Conservation (phyloP, 92 coral and sea anemone species). For the Pocillopora grandis region DNA sequence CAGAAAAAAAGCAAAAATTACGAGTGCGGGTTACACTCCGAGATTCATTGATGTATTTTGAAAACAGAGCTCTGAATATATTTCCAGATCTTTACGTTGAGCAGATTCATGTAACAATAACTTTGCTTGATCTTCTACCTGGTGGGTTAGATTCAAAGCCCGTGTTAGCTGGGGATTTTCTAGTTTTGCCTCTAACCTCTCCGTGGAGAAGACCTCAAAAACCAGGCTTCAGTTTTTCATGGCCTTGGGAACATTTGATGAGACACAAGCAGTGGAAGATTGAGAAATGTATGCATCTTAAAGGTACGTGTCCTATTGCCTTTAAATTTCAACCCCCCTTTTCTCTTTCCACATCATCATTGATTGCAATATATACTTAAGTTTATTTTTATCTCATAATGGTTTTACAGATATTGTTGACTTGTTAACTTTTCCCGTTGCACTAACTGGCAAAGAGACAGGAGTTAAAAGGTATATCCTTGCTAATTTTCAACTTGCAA, state of each 20-base stretch:
- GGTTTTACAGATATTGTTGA: constrained; percentile 63
- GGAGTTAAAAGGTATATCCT: constrained; percentile 71
- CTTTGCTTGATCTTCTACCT: constrained; percentile 43
- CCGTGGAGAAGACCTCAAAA: constrained; percentile 86
- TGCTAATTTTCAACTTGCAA: too few relatives aligned
- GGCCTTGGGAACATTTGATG: constrained; percentile 66
- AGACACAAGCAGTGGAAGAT: constrained; percentile 46
- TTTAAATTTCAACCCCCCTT: background rate
- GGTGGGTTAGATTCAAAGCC: constrained; percentile 48
- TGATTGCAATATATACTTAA: too few relatives aligned
- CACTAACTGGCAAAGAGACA: constrained; percentile 75
- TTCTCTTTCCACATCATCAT: background rate
- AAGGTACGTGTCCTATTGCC: constrained; percentile 48
- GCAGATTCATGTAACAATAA: constrained; percentile 52
- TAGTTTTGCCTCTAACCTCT: constrained; percentile 53
- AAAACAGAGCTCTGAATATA: constrained; percentile 74
- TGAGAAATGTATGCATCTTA: constrained; percentile 60
- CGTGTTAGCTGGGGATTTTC: constrained; percentile 59
- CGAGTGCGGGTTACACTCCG: constrained; percentile 61
- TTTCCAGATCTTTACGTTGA: constrained; percentile 79
- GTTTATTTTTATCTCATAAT: background rate
- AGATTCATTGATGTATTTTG: constrained; percentile 72
- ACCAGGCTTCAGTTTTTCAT: constrained; percentile 70
- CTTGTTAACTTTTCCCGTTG: constrained; percentile 76
- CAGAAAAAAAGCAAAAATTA: constrained; percentile 56